Evolutionary conservation across 1,140 invertebrate species (phyloP).

Genomic region (Lepidurus arcticus): DNA sequence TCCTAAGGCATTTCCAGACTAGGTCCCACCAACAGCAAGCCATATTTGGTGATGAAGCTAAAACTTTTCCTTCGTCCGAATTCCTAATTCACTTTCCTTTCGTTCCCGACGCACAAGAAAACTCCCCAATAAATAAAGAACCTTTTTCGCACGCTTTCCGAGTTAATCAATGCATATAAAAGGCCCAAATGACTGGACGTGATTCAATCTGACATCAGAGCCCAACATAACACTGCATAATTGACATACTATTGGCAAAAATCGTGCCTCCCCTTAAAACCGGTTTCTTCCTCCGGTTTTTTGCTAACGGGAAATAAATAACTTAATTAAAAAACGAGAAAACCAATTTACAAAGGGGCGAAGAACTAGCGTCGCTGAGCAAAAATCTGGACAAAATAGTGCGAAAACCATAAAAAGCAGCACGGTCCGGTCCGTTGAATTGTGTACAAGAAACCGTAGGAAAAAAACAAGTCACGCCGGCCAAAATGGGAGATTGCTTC

Average conservation of each 20-base stretch:
- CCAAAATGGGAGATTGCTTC: neutral
- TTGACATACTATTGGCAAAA: neutral
- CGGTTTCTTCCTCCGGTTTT: neutral
- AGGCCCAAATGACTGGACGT: neutral
- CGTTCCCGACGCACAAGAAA: neutral
- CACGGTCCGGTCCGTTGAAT: too few species aligned
- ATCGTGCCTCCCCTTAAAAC: neutral
- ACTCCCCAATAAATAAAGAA: neutral
- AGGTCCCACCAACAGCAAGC: slow-evolving; percentile 1
- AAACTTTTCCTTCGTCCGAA: neutral
- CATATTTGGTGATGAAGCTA: slow-evolving; percentile 6
- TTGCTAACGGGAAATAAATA: neutral
- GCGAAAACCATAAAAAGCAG: too few species aligned
- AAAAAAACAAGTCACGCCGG: too few species aligned
- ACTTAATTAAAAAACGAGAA: neutral
- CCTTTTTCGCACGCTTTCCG: neutral
- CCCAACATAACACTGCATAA: slow-evolving; percentile 21
- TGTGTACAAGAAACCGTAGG: too few species aligned
- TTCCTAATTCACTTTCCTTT: slow-evolving; percentile 9
- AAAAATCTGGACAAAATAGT: too few species aligned
- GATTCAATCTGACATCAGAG: neutral
- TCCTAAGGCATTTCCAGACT: slow-evolving; percentile 13
- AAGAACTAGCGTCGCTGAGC: too few species aligned
- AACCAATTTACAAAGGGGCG: neutral
- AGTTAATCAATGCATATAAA: neutral